These are phyloP conservation scores for Nasonia vitripennis DNA, from an alignment of 1,140 invertebrate species.

Conservation along the genomic window DNA sequence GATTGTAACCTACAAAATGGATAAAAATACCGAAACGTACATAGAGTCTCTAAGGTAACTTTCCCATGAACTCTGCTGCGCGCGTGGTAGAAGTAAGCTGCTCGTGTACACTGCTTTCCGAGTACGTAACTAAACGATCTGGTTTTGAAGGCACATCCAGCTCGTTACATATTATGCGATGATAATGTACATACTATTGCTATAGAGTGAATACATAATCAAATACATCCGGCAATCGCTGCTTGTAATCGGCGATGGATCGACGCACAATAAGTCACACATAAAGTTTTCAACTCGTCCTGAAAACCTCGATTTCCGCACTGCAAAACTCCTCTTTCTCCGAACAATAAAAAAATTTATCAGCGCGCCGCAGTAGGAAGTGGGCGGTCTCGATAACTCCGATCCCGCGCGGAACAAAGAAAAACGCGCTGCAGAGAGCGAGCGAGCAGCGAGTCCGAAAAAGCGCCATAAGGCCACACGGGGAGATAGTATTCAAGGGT, in stretches of 20 bases:
- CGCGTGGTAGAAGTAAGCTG: conserved; percentile 20
- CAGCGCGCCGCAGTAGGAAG: too few species aligned
- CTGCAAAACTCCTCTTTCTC: too few species aligned
- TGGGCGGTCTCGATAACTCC: too few species aligned
- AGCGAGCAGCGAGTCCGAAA: neutral
- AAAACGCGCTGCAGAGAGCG: too few species aligned
- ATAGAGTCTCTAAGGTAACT: conserved; percentile 2
- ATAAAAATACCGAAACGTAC: conserved; percentile 18
- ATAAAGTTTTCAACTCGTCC: neutral
- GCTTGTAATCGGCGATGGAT: too few species aligned
- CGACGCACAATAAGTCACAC: too few species aligned
- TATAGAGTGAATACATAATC: neutral
- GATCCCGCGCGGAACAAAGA: too few species aligned
- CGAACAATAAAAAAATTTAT: neutral
- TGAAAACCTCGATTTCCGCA: too few species aligned
- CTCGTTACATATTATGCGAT: neutral
- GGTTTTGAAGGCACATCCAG: conserved; percentile 7
- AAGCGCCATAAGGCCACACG: neutral
- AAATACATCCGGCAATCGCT: too few species aligned
- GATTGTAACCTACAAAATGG: conserved; percentile 31
- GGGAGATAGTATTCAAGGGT: conserved; percentile 17
- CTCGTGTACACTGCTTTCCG: neutral
- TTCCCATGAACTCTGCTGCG: conserved; percentile 31
- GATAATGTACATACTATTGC: neutral
- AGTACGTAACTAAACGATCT: conserved; percentile 27